Percentiles rank a stretch among this genome's conserved stretches.
Evolutionary conservation across 2,888 invertebrate genomes (phyloP).

Genomic region (Eremobia ochroleuca): DNA sequence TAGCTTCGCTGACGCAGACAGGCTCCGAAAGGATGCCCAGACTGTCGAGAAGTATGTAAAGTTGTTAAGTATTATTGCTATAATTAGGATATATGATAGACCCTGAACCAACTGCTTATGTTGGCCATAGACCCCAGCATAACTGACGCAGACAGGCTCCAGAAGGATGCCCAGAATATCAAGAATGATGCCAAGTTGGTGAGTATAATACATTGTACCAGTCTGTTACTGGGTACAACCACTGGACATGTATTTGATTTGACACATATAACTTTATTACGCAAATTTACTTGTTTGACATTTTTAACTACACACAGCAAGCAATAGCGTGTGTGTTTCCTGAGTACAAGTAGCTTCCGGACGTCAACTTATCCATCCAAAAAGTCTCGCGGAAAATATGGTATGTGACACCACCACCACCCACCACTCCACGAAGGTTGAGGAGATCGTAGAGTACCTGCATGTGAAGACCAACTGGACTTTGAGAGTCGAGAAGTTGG

Average conservation of each 20-base stretch:
- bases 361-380: neutral
- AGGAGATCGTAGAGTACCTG: no score
- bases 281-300: neutral
- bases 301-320: neutral
- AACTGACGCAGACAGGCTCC: conserved; percentile 88
- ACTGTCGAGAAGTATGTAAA: conserved; percentile 95
- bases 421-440: no score
- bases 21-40: conserved; percentile 90
- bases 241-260: neutral
- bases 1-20: conserved; percentile 86
- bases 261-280: neutral
- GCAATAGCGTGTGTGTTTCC: neutral
- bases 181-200: conserved; percentile 97
- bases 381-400: neutral
- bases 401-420: no score
- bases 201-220: conserved; percentile 57
- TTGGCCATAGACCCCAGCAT: conserved; percentile 92
- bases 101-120: conserved; percentile 97
- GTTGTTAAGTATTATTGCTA: conserved; percentile 88
- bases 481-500: no score
- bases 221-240: neutral
- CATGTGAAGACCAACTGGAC: no score
- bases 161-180: conserved; percentile 90
- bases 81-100: conserved; percentile 85
- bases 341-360: neutral